These are phyloP conservation scores for Chiroxiphia lanceolata DNA, from an alignment of 2,797 vertebrate species.

Conservation along the genomic window DNA sequence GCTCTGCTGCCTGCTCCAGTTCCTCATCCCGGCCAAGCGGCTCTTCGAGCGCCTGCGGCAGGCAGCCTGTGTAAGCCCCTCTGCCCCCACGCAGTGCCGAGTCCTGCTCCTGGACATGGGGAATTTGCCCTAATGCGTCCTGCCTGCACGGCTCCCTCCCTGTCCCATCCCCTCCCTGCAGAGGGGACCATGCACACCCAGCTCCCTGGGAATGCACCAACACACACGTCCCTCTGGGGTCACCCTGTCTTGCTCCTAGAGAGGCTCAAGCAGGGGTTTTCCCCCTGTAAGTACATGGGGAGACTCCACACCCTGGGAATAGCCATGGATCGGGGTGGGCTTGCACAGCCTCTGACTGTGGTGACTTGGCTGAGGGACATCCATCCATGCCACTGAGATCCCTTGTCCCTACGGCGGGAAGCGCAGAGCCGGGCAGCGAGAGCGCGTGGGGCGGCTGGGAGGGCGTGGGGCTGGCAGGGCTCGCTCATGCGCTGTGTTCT, in stretches of 20 bases:
- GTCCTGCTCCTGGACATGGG: rapidly evolving
- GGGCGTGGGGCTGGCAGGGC: not conserved
- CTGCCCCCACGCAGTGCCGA: rapidly evolving
- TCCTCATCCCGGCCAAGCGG: constrained; percentile 92
- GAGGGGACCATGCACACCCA: not conserved
- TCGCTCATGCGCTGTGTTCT: not conserved
- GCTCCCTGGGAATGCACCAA: not conserved
- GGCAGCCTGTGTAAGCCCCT: constrained; percentile 88
- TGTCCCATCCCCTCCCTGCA: rapidly evolving
- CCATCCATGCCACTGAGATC: rapidly evolving
- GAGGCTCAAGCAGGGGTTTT: not conserved
- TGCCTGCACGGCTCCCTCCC: not conserved
- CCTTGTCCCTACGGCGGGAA: not conserved
- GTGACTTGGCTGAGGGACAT: not conserved
- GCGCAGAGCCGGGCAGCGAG: rapidly evolving
- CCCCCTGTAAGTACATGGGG: rapidly evolving
- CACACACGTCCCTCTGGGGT: not conserved
- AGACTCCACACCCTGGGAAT: rapidly evolving
- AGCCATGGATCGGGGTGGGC: rapidly evolving
- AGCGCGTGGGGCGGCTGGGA: rapidly evolving
- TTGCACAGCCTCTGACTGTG: not conserved
- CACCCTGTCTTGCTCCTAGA: not conserved
- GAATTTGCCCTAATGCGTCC: rapidly evolving
- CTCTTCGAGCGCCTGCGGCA: constrained; percentile 91
- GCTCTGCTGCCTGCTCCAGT: constrained; percentile 89